Percentiles rank a stretch among this genome's conserved stretches.
phyloP scores from a whole-genome alignment of 2,797 vertebrate genomes.

The Eleutherodactylus coqui region DNA sequence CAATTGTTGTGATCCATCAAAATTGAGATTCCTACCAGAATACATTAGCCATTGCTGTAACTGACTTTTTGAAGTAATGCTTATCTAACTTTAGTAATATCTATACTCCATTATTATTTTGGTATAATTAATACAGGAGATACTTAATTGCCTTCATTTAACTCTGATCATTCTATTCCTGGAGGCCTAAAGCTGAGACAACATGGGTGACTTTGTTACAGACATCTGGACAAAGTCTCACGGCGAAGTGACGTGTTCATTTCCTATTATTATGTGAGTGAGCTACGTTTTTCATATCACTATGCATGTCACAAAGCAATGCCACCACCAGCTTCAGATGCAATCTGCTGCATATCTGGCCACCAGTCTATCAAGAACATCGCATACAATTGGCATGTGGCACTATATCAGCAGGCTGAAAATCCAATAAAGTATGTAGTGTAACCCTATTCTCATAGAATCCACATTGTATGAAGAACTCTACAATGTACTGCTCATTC shows the following conservation, averaged over 20 bases:
- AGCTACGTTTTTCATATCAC: not conserved
- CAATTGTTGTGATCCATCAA: not conserved
- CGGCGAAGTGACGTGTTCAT: not conserved
- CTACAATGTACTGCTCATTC: not conserved
- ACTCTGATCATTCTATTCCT: not conserved
- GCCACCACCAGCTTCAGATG: not conserved
- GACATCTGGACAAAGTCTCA: not conserved
- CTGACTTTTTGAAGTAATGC: not conserved
- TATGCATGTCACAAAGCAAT: not conserved
- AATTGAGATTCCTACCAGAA: not conserved
- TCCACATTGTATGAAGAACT: not conserved
- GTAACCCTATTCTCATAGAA: not conserved
- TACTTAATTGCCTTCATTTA: not conserved
- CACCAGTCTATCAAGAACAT: not conserved
- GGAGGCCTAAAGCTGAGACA: not conserved
- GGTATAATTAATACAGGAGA: not conserved
- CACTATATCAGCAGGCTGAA: not conserved
- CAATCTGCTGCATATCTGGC: not conserved
- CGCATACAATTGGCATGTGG: not conserved
- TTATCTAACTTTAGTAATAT: not conserved
- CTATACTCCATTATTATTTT: not conserved
- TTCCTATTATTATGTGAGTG: not conserved
- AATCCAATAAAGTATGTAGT: not conserved
- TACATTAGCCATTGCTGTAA: not conserved
- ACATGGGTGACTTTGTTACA: not conserved